phyloP scores from a whole-genome alignment of 2,888 invertebrate genomes.

The Cantharis rufa region DNA sequence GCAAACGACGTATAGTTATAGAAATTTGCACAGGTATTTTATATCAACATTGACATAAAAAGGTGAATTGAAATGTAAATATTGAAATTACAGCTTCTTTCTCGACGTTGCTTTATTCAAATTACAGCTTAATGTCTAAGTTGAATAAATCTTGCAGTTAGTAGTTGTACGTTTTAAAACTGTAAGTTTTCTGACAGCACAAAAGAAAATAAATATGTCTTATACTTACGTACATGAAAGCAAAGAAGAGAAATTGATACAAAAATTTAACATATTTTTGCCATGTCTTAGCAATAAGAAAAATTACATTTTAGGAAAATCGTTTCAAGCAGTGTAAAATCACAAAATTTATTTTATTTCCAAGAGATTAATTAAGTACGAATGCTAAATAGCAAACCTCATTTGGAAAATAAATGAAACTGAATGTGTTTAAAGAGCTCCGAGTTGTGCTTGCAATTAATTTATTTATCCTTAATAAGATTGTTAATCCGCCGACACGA shows the following conservation, averaged over 20 bases:
- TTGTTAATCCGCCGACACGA: background rate
- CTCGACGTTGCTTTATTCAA: background rate
- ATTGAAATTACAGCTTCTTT: background rate
- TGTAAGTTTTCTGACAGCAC: background rate
- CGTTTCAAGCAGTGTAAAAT: background rate
- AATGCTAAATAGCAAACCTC: background rate
- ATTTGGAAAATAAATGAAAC: background rate
- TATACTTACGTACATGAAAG: background rate
- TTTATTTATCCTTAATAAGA: background rate
- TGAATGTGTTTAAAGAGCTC: background rate
- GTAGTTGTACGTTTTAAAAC: background rate
- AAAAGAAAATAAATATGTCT: background rate
- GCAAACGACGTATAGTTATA: background rate
- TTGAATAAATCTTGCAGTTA: background rate
- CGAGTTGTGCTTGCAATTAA: background rate
- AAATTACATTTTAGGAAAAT: background rate
- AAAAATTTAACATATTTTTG: background rate
- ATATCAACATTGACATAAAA: background rate
- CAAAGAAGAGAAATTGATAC: background rate
- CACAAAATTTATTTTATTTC: background rate
- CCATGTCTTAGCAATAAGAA: background rate
- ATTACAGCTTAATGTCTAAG: constrained; percentile 1
- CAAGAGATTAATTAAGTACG: background rate
- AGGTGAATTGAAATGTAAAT: background rate
- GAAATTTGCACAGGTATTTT: background rate